Percentiles rank a stretch among this genome's conserved stretches.
These are phyloP conservation scores for Setipinna tenuifilis DNA, from an alignment of 2,797 vertebrate genomes.

Conservation along the genomic window DNA sequence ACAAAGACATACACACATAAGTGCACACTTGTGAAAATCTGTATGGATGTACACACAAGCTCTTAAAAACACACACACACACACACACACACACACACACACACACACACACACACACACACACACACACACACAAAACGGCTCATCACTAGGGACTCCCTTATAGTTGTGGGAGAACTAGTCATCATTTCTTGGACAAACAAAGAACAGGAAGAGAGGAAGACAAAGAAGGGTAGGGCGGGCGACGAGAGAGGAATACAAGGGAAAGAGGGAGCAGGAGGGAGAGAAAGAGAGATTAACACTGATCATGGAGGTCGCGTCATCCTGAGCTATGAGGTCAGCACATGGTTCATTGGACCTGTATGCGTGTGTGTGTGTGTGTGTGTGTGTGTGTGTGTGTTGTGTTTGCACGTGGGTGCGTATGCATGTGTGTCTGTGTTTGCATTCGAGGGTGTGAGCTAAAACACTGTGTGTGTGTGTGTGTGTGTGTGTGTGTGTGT, in stretches of 20 bases:
- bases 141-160: not conserved
- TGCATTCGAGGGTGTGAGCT: not conserved
- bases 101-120: too few species aligned
- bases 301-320: not conserved
- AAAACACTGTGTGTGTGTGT: not conserved
- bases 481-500: conserved; percentile 22
- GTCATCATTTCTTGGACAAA: conserved; percentile 19
- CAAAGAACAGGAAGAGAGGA: conserved; percentile 8
- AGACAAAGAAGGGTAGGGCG: conserved; percentile 17
- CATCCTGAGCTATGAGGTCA: not conserved
- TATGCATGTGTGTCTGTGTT: not conserved
- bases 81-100: too few species aligned
- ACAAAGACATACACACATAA: too few species aligned
- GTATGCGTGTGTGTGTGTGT: not conserved
- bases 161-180: not conserved
- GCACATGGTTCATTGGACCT: not conserved
- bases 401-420: not conserved
- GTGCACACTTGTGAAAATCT: too few species aligned
- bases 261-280: conserved; percentile 27
- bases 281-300: not conserved
- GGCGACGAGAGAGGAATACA: conserved; percentile 16
- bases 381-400: conserved; percentile 7
- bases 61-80: too few species aligned
- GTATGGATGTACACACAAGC: too few species aligned
- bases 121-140: not conserved